phyloP scores from a whole-genome alignment of 2,888 invertebrate genomes.

The Achlya flavicornis region DNA sequence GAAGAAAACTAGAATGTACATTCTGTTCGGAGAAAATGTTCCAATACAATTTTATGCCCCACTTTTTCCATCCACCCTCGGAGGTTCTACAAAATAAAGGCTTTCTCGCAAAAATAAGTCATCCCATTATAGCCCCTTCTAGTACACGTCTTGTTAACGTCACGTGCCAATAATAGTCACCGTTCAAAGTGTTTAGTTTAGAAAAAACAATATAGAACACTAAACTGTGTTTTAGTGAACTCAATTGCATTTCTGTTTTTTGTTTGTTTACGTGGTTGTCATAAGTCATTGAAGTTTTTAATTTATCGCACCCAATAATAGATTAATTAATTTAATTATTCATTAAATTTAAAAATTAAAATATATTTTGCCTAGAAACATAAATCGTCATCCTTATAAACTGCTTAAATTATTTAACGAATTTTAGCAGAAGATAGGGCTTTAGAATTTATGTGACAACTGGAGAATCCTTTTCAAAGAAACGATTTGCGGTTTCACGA shows the following conservation, averaged over 20 bases:
- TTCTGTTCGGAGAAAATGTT: constrained; percentile 24
- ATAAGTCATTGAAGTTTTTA: too few species aligned
- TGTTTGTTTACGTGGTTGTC: too few species aligned
- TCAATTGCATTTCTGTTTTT: too few species aligned
- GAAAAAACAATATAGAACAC: not conserved
- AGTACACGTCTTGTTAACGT: constrained; percentile 28
- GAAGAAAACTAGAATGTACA: constrained; percentile 9
- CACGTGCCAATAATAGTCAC: constrained; percentile 27
- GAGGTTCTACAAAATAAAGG: not conserved
- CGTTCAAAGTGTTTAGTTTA: not conserved
- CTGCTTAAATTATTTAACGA: not conserved
- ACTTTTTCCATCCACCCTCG: constrained; percentile 25
- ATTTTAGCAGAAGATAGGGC: not conserved
- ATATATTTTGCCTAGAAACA: too few species aligned
- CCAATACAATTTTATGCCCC: constrained; percentile 40
- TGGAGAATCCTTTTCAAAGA: not conserved
- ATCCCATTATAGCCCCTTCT: constrained; percentile 33
- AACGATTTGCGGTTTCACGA: constrained; percentile 5
- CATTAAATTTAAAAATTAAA: too few species aligned
- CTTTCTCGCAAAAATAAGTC: constrained; percentile 33
- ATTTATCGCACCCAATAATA: too few species aligned
- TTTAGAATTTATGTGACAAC: constrained; percentile 5
- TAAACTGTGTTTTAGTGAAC: too few species aligned
- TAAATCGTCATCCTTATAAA: not conserved
- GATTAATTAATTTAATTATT: too few species aligned